Percentiles rank a stretch among this genome's conserved stretches.
Conservation (phyloP, 2,888 invertebrate genomes). For the Brachyptera risi region DNA sequence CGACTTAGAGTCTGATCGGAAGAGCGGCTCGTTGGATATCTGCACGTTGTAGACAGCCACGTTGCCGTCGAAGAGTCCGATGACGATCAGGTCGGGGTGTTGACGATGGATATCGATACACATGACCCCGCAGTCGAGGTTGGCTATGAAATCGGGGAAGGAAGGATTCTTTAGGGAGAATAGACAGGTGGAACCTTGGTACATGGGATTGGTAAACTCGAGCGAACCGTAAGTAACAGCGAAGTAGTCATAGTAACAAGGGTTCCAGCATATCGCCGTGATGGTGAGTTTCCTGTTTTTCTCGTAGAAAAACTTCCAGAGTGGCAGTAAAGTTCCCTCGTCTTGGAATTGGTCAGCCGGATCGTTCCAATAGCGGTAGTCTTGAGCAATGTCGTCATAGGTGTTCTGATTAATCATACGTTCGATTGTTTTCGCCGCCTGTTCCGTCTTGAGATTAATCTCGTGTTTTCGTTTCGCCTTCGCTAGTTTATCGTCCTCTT, state of each 20-base stretch:
- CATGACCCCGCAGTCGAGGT: conserved; percentile 81
- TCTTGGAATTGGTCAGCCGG: conserved; percentile 92
- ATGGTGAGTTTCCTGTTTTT: conserved; percentile 80
- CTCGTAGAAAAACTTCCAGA: conserved; percentile 89
- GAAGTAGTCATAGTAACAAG: conserved; percentile 84
- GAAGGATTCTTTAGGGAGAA: conserved; percentile 94
- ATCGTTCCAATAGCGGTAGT: conserved; percentile 96
- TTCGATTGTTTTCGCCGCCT: conserved; percentile 81
- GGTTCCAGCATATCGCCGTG: conserved; percentile 85
- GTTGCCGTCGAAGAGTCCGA: conserved; percentile 79
- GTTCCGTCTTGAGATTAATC: conserved; percentile 44
- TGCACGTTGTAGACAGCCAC: conserved; percentile 86
- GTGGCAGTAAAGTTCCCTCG: conserved; percentile 83
- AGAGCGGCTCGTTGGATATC: conserved; percentile 63
- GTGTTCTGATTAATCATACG: conserved; percentile 94
- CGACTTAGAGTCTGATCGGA: conserved; percentile 50
- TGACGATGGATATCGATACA: conserved; percentile 80
- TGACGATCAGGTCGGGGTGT: conserved; percentile 77
- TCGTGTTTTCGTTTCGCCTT: conserved; percentile 45
- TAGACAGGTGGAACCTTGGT: conserved; percentile 77
- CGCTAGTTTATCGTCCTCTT: no score
- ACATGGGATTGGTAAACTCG: conserved; percentile 77
- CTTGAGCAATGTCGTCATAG: conserved; percentile 85
- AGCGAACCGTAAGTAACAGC: conserved; percentile 88
- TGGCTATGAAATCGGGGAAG: conserved; percentile 81